Evolutionary conservation across 2,113 vertebrate genomes (phyloP).

Genomic region (Cheilinus undulatus): DNA sequence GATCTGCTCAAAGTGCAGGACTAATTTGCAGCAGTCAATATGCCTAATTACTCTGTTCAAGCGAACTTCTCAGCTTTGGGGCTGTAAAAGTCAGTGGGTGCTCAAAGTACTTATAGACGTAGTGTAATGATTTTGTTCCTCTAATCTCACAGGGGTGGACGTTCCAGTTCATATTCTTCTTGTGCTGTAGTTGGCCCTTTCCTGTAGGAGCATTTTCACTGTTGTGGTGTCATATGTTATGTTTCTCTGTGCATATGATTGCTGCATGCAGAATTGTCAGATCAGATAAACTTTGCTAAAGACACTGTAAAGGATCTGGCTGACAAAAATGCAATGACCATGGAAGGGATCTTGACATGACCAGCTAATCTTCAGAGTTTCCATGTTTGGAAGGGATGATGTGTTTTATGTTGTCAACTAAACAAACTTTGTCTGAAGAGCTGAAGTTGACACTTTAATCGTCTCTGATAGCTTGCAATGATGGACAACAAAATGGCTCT

Average conservation of each 20-base stretch:
- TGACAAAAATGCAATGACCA: too few species aligned
- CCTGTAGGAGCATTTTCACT: constrained; percentile 1
- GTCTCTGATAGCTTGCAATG: too few species aligned
- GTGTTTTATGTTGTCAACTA: too few species aligned
- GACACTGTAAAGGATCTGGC: too few species aligned
- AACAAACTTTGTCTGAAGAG: too few species aligned
- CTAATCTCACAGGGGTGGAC: not conserved
- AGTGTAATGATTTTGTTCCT: constrained; percentile 48
- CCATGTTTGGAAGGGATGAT: too few species aligned
- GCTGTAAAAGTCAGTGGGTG: constrained; percentile 48
- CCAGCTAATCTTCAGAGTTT: too few species aligned
- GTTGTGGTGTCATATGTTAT: not conserved
- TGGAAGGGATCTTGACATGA: too few species aligned
- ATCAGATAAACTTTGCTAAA: too few species aligned
- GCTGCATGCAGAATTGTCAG: too few species aligned
- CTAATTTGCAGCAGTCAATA: constrained; percentile 64
- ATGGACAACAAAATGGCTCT: too few species aligned
- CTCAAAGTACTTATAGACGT: constrained; percentile 54
- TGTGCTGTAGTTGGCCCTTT: not conserved
- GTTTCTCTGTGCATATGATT: not conserved
- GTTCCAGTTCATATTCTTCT: constrained; percentile 23
- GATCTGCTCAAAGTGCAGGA: constrained; percentile 57
- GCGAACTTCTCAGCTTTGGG: constrained; percentile 52
- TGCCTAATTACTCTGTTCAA: constrained; percentile 71
- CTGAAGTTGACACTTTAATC: too few species aligned